Conservation (phyloP, 2,888 invertebrate genomes). For the Netelia virgata region DNA sequence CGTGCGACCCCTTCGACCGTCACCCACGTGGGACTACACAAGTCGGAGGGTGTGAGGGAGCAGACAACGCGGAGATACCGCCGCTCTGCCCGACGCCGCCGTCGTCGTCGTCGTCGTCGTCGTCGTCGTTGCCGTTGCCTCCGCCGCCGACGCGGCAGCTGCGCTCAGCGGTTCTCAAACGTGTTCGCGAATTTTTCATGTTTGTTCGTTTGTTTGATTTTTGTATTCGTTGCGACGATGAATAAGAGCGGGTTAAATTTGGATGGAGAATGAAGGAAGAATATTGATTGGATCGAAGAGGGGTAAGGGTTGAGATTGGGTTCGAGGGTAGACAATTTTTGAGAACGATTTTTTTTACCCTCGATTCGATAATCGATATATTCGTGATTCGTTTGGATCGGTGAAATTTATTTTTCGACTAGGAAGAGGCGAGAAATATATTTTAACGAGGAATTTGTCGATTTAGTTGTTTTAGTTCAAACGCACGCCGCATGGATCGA, state of each 20-base stretch:
- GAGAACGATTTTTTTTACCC: too few relatives aligned
- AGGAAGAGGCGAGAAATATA: too few relatives aligned
- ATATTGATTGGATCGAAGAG: neutral
- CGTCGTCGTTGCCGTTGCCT: conserved; percentile 71
- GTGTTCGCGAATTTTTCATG: conserved; percentile 54
- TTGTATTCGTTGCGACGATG: neutral
- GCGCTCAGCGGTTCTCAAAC: conserved; percentile 82
- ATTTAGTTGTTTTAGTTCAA: too few relatives aligned
- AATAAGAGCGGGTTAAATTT: neutral
- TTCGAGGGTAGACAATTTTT: too few relatives aligned
- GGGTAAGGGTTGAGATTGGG: too few relatives aligned
- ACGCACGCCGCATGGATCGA: too few relatives aligned
- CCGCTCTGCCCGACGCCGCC: conserved; percentile 58
- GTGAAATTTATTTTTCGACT: too few relatives aligned
- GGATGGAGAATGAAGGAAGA: neutral
- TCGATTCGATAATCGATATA: too few relatives aligned
- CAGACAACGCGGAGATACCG: conserved; percentile 81
- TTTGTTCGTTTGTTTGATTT: conserved; percentile 39
- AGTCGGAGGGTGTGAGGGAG: conserved; percentile 82
- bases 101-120: conserved; percentile 31
- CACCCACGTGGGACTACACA: conserved; percentile 83
- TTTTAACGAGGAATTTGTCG: too few relatives aligned
- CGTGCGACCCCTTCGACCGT: conserved; percentile 84
- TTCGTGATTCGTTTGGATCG: too few relatives aligned
- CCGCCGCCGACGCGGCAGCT: conserved; percentile 81